Base-by-base conservation (phyloP, 1,140 invertebrate species). In the Ridgeia piscesae region DNA sequence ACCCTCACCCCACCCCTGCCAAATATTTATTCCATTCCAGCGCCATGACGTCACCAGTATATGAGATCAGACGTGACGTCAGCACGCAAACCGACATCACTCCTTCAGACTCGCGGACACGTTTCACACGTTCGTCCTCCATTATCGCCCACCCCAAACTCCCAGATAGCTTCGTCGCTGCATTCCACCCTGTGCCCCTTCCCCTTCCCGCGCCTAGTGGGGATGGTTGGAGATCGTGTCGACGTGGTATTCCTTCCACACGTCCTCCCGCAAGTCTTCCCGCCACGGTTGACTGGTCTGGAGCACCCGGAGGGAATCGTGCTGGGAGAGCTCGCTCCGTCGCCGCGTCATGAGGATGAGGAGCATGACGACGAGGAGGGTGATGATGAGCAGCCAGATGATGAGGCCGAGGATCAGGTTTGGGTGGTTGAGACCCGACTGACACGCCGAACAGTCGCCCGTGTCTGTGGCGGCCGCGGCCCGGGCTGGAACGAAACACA, bases 151-250 rank as follows among this genome's bases (percentile, higher is more conserved):
- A 4, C 42, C 11, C 11, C 42, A 11, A 6, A 4, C 11, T 11
- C 42, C 42, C 42, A 42, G 42, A 4, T 42, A 42, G 11, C 42
- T 42, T 11, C 42, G 42, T 6, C 42, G 42, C 11, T 42, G 42
- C n/a, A n/a, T n/a, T n/a, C n/a, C n/a, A n/a, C n/a, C n/a, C n/a
- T n/a, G n/a, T 42, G 11, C 42, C 11, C 42, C 11, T 42, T 11
- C 42, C 42, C 42, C 11, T 42, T 42, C 42, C 17, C 58, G 17
- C 2, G 58, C 27, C 58, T 77, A 77, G 58, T 77, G 58, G 27
- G 58, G 58, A 31, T n/a, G 89, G 42, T 91, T n/a, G 50, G 91
- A 91, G 91, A 91, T 91, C 34, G 91, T 91, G 33, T 91, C 91
- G 2, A 91, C 91, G 2, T 34, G 42, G 91, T 91, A 91, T n/a